Conservation (phyloP, 2,888 invertebrate species). For the Drosophila histrio region DNA sequence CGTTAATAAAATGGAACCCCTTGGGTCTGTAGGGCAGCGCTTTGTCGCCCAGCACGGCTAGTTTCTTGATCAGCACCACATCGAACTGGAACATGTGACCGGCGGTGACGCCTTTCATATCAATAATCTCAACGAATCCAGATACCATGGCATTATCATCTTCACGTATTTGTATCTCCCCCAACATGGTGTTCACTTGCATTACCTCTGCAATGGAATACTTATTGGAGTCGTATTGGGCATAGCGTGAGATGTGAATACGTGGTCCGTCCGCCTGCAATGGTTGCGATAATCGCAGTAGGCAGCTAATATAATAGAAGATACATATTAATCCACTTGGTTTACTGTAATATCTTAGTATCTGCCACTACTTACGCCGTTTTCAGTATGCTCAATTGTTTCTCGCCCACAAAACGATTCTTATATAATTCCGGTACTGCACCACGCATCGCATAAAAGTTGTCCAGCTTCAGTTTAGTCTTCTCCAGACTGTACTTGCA, state of each 20-base stretch:
- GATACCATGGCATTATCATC: slow-evolving; percentile 87
- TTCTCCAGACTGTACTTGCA: slow-evolving; percentile 86
- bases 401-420: slow-evolving; percentile 80
- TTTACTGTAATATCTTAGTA: fast-evolving
- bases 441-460: slow-evolving; percentile 86
- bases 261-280: slow-evolving; percentile 85
- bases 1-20: slow-evolving; percentile 87
- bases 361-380: slow-evolving; percentile 71
- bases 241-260: slow-evolving; percentile 85
- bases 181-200: slow-evolving; percentile 86
- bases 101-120: slow-evolving; percentile 86
- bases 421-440: slow-evolving; percentile 87
- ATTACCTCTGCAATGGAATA: slow-evolving; percentile 85
- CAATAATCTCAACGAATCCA: slow-evolving; percentile 86
- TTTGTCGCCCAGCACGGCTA: slow-evolving; percentile 86
- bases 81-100: slow-evolving; percentile 87
- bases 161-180: slow-evolving; percentile 87
- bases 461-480: slow-evolving; percentile 86
- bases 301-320: slow-evolving; percentile 58
- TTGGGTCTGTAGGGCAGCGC: slow-evolving; percentile 87
- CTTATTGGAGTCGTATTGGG: slow-evolving; percentile 85
- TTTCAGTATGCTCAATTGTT: slow-evolving; percentile 76
- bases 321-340: not conserved
- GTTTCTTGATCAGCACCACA: slow-evolving; percentile 87
- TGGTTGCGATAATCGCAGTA: slow-evolving; percentile 80